These are phyloP conservation scores for Brachionus manjavacas DNA, from an alignment of 1,140 invertebrate species.

Conservation along the genomic window DNA sequence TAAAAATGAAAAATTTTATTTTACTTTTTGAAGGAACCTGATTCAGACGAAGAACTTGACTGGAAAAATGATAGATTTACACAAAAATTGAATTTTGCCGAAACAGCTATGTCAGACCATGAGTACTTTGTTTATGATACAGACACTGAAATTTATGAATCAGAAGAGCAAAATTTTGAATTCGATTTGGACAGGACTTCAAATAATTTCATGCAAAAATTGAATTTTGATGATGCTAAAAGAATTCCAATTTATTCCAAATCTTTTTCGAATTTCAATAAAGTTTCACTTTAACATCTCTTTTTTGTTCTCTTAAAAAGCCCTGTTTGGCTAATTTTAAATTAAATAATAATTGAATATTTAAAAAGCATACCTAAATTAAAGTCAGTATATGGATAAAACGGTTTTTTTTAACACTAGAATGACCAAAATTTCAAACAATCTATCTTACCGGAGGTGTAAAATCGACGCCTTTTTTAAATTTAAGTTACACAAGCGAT, in stretches of 20 bases:
- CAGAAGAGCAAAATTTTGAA: neutral
- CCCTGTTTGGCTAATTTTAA: no score
- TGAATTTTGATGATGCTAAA: neutral
- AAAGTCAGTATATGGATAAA: no score
- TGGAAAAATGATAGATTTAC: neutral
- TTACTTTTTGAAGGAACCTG: no score
- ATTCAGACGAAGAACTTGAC: neutral
- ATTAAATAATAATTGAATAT: no score
- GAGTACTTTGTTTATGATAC: neutral
- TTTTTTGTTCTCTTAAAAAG: no score
- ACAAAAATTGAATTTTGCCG: neutral
- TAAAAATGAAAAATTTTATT: no score
- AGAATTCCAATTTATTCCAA: neutral
- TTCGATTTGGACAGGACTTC: neutral
- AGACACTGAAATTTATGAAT: neutral
- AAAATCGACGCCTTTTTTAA: no score
- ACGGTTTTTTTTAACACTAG: no score
- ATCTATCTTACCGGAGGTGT: no score
- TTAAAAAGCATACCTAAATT: no score
- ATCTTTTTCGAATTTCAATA: neutral
- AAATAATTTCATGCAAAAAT: neutral
- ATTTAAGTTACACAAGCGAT: no score
- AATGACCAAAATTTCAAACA: no score
- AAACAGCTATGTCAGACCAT: neutral
- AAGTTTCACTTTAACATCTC: neutral